phyloP scores from a whole-genome alignment of 37 sponge, comb jelly and placozoan species.

The Chondrilla cf. caribensis region DNA sequence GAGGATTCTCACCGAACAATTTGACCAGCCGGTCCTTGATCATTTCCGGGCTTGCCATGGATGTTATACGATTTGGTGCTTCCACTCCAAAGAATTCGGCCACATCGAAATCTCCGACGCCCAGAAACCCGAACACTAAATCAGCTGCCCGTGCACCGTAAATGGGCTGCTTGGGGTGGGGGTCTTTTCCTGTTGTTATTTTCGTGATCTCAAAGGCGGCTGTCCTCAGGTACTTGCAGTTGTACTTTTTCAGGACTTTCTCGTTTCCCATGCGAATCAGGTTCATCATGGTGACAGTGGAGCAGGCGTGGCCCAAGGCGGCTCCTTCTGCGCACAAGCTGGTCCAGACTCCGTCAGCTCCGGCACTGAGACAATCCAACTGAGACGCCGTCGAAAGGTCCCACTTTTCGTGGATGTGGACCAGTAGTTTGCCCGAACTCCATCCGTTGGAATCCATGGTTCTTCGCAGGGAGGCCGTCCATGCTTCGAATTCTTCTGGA shows the following conservation, averaged over 20 bases:
- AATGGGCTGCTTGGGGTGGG: conserved; percentile 68
- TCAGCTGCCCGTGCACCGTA: conserved; percentile 79
- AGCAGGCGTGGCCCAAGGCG: conserved; percentile 80
- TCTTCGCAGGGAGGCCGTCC: conserved; percentile 65
- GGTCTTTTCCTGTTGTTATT: conserved; percentile 60
- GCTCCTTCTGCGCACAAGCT: conserved; percentile 88
- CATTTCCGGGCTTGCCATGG: conserved; percentile 75
- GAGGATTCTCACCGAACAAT: conserved; percentile 53
- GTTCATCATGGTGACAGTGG: conserved; percentile 79
- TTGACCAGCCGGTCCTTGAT: conserved; percentile 48
- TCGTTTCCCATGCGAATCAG: conserved; percentile 77
- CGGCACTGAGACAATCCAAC: conserved; percentile 69
- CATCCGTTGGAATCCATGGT: conserved; percentile 74
- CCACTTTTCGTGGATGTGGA: conserved; percentile 86
- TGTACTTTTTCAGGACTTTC: conserved; percentile 64
- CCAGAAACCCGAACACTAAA: conserved; percentile 65
- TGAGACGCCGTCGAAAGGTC: conserved; percentile 59
- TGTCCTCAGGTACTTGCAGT: conserved; percentile 62
- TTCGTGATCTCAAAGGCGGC: conserved; percentile 74
- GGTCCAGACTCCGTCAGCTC: conserved; percentile 88
- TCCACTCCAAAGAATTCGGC: conserved; percentile 79
- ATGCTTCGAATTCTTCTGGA: conserved; percentile 74
- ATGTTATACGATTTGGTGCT: conserved; percentile 57
- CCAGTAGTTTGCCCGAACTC: conserved; percentile 56
- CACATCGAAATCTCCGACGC: conserved; percentile 65